Percentiles rank a stretch among this genome's conserved stretches.
phyloP scores from a whole-genome alignment of 1,140 invertebrate species.

The Lanistes nyassanus region DNA sequence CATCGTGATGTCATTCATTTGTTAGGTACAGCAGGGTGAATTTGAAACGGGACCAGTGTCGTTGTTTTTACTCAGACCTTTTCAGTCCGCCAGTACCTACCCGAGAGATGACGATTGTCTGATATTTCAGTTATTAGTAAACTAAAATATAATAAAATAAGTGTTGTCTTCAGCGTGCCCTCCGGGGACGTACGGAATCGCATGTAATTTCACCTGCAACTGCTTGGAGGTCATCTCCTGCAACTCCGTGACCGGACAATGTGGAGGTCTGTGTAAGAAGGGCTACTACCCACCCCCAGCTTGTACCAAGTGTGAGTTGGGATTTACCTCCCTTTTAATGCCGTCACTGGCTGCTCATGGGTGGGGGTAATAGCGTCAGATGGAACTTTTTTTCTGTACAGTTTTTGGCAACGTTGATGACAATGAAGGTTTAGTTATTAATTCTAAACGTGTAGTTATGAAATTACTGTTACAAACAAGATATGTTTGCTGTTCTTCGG shows the following conservation, averaged over 20 bases:
- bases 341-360: conserved; percentile 21
- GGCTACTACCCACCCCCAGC: conserved; percentile 32
- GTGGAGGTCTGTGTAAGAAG: conserved; percentile 36
- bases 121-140: no score
- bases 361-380: background rate
- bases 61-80: no score
- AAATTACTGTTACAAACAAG: no score
- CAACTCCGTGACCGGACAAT: conserved; percentile 36
- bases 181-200: conserved; percentile 38
- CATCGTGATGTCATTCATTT: no score
- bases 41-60: no score
- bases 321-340: background rate
- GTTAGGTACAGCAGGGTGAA: no score
- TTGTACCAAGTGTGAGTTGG: conserved; percentile 35
- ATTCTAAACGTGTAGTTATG: no score
- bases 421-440: no score
- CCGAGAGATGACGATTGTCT: no score
- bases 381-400: background rate
- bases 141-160: no score
- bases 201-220: conserved; percentile 48
- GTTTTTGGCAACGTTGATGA: background rate
- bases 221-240: conserved; percentile 43
- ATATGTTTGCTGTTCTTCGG: no score
- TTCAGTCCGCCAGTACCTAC: no score
- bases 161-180: conserved; percentile 36